Base-by-base conservation (phyloP, 1,140 invertebrate species). In the Pseudomyrmex cubaensis region DNA sequence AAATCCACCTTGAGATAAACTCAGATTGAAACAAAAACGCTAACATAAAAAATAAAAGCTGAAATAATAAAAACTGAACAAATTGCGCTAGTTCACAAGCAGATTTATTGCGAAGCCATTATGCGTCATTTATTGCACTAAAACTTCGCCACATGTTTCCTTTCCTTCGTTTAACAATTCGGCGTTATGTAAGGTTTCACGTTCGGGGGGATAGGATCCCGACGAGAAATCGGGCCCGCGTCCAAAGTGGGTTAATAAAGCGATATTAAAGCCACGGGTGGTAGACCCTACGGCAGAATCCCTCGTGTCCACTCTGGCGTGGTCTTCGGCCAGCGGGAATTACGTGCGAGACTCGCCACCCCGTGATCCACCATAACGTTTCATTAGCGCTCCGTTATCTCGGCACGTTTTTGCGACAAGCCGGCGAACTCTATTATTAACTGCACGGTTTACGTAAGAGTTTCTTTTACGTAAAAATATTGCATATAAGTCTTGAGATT, bases 241-340 rank as follows among this genome's bases (percentile, higher is more conserved):
- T 72, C 62, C 87, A 88, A 90, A 93, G 90, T 93, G 90, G 92
- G 90, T 92, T 93, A 93, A 93, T 93, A 93, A 93, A 92, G 90
- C 90, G 92, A 93, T 93, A 93, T 93, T 93, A 93, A 93, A 93
- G 87, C 90, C 91, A 87, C 88, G 85, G 92, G 93, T 90, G 91
- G 92, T 84, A 74, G 67, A 75, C 77, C 73, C 72, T 64, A 62
- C 8, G 80, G 25, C 74, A 52, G 78, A 78, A 85, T 92, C 91
- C 91, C 91, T 85, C 67, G 78, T 86, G 92, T 92, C 92, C 92
- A 91, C 90, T 87, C 82, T 63, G 64, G 44, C 61, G 61, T 77
- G 86, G 84, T 88, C 87, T 83, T 56, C 70, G 85, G 74, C 62
- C 74, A 82, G 66, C 80, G 85, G 84, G 82, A 92, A 91, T 92